Conservation (phyloP, 2,797 vertebrate species). For the Odontamblyopus lacepedii region DNA sequence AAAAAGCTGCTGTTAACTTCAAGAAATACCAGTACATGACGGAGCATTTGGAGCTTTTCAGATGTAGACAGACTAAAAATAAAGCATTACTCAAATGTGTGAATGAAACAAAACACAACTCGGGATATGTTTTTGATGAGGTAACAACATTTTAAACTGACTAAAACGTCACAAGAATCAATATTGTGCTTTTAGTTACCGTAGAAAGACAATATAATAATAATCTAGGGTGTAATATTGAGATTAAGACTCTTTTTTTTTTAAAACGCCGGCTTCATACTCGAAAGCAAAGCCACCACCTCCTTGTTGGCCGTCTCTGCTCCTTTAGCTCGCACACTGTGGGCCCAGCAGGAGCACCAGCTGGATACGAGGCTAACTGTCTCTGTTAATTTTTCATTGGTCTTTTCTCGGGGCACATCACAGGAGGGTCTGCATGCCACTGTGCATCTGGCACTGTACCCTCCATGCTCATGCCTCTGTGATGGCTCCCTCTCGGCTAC, state of each 20-base stretch:
- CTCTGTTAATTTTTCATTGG: conserved; percentile 12
- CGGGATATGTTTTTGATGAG: no score
- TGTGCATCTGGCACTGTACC: conserved; percentile 5
- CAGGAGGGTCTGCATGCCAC: conserved; percentile 5
- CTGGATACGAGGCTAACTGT: conserved; percentile 14
- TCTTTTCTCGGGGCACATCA: conserved; percentile 6
- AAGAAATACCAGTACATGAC: no score
- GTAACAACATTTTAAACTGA: no score
- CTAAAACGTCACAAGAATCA: no score
- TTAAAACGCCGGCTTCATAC: not conserved
- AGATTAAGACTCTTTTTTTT: not conserved
- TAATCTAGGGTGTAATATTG: no score
- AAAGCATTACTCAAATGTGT: no score
- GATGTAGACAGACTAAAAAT: no score
- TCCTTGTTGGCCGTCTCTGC: not conserved
- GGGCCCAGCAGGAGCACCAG: conserved; percentile 8
- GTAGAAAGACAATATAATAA: no score
- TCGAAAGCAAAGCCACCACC: not conserved
- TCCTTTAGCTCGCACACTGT: not conserved
- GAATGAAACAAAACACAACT: no score
- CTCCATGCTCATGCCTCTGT: not conserved
- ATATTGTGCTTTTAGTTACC: no score
- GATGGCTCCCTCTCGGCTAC: not conserved
- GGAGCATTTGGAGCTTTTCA: no score
- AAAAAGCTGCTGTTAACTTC: no score